Evolutionary conservation across 2,888 invertebrate species (phyloP).

Genomic region (Magallana nippona): DNA sequence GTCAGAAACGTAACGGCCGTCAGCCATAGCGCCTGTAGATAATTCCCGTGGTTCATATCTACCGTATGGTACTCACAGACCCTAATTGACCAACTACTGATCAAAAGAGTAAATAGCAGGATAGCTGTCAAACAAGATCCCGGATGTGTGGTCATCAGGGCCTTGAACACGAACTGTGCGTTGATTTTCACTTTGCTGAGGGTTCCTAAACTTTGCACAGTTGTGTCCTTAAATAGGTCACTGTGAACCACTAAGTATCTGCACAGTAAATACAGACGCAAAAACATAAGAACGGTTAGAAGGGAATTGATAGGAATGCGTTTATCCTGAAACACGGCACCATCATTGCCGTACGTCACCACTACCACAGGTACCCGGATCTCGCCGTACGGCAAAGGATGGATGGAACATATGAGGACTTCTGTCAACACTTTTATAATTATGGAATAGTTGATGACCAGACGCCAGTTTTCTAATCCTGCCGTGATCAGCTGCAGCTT

Average conservation of each 20-base stretch:
- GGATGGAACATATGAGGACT: slow-evolving; percentile 66
- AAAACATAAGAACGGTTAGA: slow-evolving; percentile 71
- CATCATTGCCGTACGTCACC: slow-evolving; percentile 53
- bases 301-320: slow-evolving; percentile 67
- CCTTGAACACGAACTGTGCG: slow-evolving; percentile 72
- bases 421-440: slow-evolving; percentile 64
- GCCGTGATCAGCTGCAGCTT: slow-evolving; percentile 66
- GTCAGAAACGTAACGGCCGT: slow-evolving; percentile 73
- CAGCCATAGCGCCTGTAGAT: slow-evolving; percentile 72
- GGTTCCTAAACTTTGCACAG: slow-evolving; percentile 73
- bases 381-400: slow-evolving; percentile 68
- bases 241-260: slow-evolving; percentile 72
- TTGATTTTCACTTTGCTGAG: slow-evolving; percentile 72
- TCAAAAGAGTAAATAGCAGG: slow-evolving; percentile 68
- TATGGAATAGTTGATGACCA: slow-evolving; percentile 65
- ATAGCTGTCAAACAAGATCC: slow-evolving; percentile 65
- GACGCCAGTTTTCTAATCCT: slow-evolving; percentile 68
- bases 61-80: slow-evolving; percentile 70
- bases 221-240: slow-evolving; percentile 70
- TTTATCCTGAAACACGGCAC: slow-evolving; percentile 56
- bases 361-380: slow-evolving; percentile 62
- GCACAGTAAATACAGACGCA: slow-evolving; percentile 68
- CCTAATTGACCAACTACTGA: slow-evolving; percentile 69
- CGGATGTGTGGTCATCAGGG: slow-evolving; percentile 70
- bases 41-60: slow-evolving; percentile 60